Percentiles rank a stretch among this genome's conserved stretches.
phyloP scores from a whole-genome alignment of 2,888 invertebrate species.

The Dione vanillae region DNA sequence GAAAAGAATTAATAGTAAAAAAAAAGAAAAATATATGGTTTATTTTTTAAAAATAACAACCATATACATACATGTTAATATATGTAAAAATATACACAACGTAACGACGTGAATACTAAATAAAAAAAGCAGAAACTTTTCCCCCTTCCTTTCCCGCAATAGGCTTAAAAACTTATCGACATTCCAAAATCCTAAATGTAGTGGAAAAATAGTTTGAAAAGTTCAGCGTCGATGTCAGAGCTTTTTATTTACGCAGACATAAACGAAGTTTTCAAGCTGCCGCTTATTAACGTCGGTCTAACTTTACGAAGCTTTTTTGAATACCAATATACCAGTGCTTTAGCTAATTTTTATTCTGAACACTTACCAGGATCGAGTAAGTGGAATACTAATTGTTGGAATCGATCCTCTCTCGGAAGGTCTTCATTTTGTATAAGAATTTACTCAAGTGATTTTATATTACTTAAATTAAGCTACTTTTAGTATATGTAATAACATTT shows the following conservation, averaged over 20 bases:
- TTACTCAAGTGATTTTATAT: neutral
- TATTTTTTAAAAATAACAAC: too few relatives aligned
- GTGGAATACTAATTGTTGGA: conserved; percentile 30
- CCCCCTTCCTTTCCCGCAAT: neutral
- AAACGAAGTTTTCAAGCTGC: conserved; percentile 25
- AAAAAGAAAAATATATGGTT: too few relatives aligned
- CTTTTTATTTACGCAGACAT: conserved; percentile 25
- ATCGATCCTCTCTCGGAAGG: neutral
- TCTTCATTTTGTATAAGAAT: neutral
- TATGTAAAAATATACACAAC: neutral
- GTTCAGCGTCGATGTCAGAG: neutral
- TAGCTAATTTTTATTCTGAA: conserved; percentile 23
- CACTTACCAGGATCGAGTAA: neutral
- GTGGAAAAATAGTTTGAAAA: conserved; percentile 18
- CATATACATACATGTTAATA: too few relatives aligned
- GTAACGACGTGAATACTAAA: neutral
- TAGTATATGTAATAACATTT: too few relatives aligned
- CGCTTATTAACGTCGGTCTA: conserved; percentile 27
- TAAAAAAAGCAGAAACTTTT: neutral
- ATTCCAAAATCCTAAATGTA: neutral
- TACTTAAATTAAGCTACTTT: too few relatives aligned
- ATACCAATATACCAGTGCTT: conserved; percentile 18
- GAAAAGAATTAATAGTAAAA: too few relatives aligned
- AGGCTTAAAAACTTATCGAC: conserved; percentile 11
- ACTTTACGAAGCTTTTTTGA: conserved; percentile 27